Conservation (phyloP, 2,797 vertebrate species). For the Cossypha caffra region DNA sequence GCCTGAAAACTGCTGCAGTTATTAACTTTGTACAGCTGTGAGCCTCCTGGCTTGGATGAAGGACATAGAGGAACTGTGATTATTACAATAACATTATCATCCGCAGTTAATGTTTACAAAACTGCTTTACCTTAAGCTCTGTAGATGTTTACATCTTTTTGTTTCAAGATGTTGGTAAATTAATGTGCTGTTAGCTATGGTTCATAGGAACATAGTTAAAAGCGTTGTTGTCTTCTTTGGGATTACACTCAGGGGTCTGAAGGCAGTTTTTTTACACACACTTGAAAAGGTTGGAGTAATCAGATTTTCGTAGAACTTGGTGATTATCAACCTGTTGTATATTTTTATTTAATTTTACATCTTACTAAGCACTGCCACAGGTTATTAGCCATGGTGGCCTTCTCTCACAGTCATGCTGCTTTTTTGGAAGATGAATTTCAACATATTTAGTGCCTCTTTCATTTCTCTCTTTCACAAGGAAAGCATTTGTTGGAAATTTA, state of each 20-base stretch:
- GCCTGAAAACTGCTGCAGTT: conserved; percentile 83
- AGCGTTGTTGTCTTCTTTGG: conserved; percentile 76
- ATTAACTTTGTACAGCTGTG: conserved; percentile 74
- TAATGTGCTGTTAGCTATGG: conserved; percentile 76
- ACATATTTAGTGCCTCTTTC: conserved; percentile 83
- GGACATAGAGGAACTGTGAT: conserved; percentile 78
- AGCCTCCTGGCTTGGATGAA: conserved; percentile 75
- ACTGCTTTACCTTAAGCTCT: conserved; percentile 87
- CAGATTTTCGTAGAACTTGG: conserved; percentile 75
- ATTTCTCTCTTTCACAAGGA: conserved; percentile 77
- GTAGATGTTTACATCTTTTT: conserved; percentile 86
- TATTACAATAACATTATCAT: conserved; percentile 78
- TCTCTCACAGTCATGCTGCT: conserved; percentile 83
- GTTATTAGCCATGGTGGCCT: conserved; percentile 80
- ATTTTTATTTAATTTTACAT: conserved; percentile 79
- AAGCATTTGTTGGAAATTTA: conserved; percentile 59
- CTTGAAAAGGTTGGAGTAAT: conserved; percentile 83
- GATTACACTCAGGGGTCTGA: conserved; percentile 87
- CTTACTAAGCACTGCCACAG: conserved; percentile 82
- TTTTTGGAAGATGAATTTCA: conserved; percentile 80
- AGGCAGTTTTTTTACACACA: conserved; percentile 83
- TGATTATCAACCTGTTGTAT: conserved; percentile 77
- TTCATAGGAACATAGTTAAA: conserved; percentile 74
- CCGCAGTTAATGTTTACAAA: conserved; percentile 87
- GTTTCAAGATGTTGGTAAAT: conserved; percentile 77